Evolutionary conservation across 1,140 invertebrate species (phyloP).

Genomic region (Rhynchophorus ferrugineus): DNA sequence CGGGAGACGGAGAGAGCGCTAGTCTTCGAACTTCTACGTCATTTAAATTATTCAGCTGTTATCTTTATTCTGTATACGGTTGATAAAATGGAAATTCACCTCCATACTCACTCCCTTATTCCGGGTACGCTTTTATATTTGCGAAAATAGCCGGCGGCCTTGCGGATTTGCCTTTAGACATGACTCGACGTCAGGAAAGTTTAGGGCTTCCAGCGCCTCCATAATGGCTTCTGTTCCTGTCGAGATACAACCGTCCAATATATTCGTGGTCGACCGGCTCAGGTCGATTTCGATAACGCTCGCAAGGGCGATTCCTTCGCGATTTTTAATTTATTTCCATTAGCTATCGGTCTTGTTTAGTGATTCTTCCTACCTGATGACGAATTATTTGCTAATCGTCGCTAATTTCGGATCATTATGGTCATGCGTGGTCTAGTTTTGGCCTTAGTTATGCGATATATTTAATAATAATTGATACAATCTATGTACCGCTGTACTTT

Average conservation of each 20-base stretch:
- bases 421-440: too few relatives aligned
- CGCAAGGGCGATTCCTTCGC: too few relatives aligned
- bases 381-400: too few relatives aligned
- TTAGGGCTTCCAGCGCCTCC: conserved; percentile 12
- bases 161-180: conserved; percentile 16
- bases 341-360: too few relatives aligned
- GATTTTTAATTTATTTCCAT: too few relatives aligned
- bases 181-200: conserved; percentile 15
- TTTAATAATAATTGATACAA: too few relatives aligned
- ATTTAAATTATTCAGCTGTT: background rate
- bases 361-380: too few relatives aligned
- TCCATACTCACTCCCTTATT: conserved; percentile 1
- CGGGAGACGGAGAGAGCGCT: too few relatives aligned
- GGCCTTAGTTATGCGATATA: too few relatives aligned
- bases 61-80: background rate
- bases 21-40: background rate
- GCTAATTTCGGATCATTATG: too few relatives aligned
- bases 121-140: conserved; percentile 10
- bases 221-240: conserved; percentile 16
- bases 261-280: conserved; percentile 3
- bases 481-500: too few relatives aligned
- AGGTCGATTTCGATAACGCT: background rate
- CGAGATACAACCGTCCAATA: conserved; percentile 14
- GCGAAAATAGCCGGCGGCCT: conserved; percentile 15
- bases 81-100: background rate